phyloP scores from a whole-genome alignment of 1,140 invertebrate species.

The Pygmarrhopalites habei region DNA sequence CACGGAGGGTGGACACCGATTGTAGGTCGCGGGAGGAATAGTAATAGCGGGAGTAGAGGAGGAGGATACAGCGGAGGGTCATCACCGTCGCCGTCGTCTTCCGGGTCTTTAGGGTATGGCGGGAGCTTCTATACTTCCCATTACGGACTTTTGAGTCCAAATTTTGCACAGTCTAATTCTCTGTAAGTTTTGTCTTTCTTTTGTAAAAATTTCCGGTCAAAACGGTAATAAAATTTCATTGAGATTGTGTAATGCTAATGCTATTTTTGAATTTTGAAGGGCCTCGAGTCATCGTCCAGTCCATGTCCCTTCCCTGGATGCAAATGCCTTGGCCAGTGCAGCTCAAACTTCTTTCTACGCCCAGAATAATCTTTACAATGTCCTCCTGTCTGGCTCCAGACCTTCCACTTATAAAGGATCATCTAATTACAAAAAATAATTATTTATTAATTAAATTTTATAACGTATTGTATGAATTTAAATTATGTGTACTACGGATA shows the following conservation, averaged over 20 bases:
- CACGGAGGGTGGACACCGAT: neutral
- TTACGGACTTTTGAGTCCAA: conserved; percentile 5
- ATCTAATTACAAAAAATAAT: neutral
- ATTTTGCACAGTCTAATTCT: conserved; percentile 10
- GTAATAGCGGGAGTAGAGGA: neutral
- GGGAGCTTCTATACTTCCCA: conserved; percentile 8
- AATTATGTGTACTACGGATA: too few species aligned
- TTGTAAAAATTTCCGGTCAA: neutral
- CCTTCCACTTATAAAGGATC: neutral
- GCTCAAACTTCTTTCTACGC: conserved; percentile 1
- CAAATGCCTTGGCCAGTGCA: neutral
- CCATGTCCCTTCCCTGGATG: neutral
- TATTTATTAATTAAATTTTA: too few species aligned
- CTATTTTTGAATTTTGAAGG: too few species aligned
- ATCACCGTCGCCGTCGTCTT: too few species aligned
- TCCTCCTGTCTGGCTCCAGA: neutral
- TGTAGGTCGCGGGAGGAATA: neutral
- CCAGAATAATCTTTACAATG: neutral
- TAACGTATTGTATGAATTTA: too few species aligned
- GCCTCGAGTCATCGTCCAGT: neutral
- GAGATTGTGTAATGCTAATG: too few species aligned
- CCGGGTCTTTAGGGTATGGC: too few species aligned
- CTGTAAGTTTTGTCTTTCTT: neutral
- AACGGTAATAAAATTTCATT: neutral
- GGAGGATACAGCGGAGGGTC: too few species aligned